Evolutionary conservation across 2,888 invertebrate genomes (phyloP).

Genomic region (Trimorus sp.): DNA sequence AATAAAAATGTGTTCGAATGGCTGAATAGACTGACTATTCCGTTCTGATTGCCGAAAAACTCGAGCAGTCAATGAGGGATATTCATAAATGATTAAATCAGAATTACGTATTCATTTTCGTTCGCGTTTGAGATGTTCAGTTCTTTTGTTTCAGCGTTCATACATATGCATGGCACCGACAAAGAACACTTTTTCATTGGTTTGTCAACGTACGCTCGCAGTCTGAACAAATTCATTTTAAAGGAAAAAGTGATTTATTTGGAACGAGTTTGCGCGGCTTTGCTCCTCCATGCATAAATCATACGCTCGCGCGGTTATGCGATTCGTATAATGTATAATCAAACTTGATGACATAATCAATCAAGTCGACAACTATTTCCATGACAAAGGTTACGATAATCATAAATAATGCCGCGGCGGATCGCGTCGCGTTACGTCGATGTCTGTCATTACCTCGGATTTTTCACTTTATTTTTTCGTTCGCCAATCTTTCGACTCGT

Average conservation of each 20-base stretch:
- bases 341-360: slow-evolving; percentile 46
- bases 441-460: not conserved
- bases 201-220: slow-evolving; percentile 36
- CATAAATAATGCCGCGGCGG: slow-evolving; percentile 10
- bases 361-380: slow-evolving; percentile 37
- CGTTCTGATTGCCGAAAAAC: too few relatives aligned
- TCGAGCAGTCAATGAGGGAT: too few relatives aligned
- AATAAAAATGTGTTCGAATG: too few relatives aligned
- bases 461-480: not conserved
- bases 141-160: slow-evolving; percentile 36
- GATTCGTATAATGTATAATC: slow-evolving; percentile 36
- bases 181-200: slow-evolving; percentile 34
- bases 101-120: slow-evolving; percentile 33
- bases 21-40: too few relatives aligned
- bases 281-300: slow-evolving; percentile 45
- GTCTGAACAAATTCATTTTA: slow-evolving; percentile 38
- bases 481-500: not conserved
- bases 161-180: slow-evolving; percentile 27
- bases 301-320: slow-evolving; percentile 28
- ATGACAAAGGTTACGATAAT: slow-evolving; percentile 36
- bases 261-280: slow-evolving; percentile 34
- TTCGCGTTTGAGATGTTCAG: slow-evolving; percentile 17
- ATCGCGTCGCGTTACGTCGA: not conserved
- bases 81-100: slow-evolving; percentile 33
- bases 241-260: slow-evolving; percentile 47